These are phyloP conservation scores for Zingel zingel DNA, from an alignment of 2,113 vertebrate genomes.

Conservation along the genomic window DNA sequence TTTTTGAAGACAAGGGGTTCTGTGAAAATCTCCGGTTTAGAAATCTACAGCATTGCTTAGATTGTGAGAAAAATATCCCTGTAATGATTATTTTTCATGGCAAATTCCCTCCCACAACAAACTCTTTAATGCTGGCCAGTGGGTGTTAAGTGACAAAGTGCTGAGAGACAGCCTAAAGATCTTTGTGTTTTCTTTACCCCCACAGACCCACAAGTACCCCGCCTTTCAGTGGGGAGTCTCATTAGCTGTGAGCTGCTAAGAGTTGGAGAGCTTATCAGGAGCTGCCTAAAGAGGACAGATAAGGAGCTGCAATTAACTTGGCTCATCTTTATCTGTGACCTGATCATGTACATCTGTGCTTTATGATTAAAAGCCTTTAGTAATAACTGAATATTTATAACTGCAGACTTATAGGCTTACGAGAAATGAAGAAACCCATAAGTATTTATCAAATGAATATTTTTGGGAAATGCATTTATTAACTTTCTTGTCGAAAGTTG, in stretches of 20 bases:
- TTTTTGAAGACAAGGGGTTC: neutral
- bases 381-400: neutral
- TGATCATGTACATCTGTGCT: constrained; percentile 21
- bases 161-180: constrained; percentile 61
- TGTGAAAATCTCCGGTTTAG: neutral
- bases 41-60: neutral
- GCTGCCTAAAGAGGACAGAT: constrained; percentile 63
- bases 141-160: constrained; percentile 63
- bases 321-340: constrained; percentile 50
- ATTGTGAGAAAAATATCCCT: neutral
- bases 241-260: constrained; percentile 70
- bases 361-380: neutral
- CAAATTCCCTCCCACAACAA: neutral
- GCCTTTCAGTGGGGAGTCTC: constrained; percentile 56
- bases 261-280: constrained; percentile 66
- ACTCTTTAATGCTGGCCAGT: constrained; percentile 25
- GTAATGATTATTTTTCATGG: neutral
- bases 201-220: constrained; percentile 16
- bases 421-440: neutral
- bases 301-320: constrained; percentile 58
- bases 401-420: neutral
- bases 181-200: constrained; percentile 67
- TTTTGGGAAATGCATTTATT: neutral
- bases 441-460: neutral
- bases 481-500: no score